phyloP scores from a whole-genome alignment of 2,113 vertebrate genomes.

The Xenopus tropicalis region DNA sequence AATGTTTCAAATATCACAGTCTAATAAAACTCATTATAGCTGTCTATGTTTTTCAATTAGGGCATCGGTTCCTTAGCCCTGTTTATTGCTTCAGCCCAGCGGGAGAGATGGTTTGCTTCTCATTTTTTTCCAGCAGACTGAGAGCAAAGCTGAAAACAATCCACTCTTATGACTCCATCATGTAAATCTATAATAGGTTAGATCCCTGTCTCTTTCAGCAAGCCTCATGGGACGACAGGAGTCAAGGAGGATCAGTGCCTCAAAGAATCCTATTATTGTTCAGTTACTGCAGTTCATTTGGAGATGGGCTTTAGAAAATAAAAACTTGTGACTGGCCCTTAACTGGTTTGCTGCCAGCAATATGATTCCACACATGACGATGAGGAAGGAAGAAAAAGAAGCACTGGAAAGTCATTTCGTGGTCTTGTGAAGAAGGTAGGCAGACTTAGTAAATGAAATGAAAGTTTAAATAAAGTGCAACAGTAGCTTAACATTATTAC shows the following conservation, averaged over 20 bases:
- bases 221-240: constrained; percentile 10
- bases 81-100: constrained; percentile 44
- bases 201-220: constrained; percentile 9
- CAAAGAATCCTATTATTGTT: constrained; percentile 27
- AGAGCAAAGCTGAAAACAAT: constrained; percentile 37
- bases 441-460: too few relatives aligned
- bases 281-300: not conserved
- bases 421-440: too few relatives aligned
- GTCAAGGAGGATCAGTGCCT: constrained; percentile 27
- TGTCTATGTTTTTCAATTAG: constrained; percentile 46
- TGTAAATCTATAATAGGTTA: constrained; percentile 40
- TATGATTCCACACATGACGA: not conserved
- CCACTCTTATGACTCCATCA: constrained; percentile 23
- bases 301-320: not conserved
- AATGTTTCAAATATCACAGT: constrained; percentile 38
- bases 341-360: constrained; percentile 1
- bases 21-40: constrained; percentile 45
- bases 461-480: too few relatives aligned
- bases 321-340: not conserved
- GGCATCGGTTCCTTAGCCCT: constrained; percentile 47
- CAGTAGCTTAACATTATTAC: too few relatives aligned
- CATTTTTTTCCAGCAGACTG: constrained; percentile 36
- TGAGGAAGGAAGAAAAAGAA: too few relatives aligned
- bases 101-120: constrained; percentile 17
- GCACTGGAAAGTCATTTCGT: too few relatives aligned